A percentile compares a stretch with the other conserved stretches of the same genome.
Conservation (phyloP, 2,888 invertebrate species). For the Papilio demoleus region DNA sequence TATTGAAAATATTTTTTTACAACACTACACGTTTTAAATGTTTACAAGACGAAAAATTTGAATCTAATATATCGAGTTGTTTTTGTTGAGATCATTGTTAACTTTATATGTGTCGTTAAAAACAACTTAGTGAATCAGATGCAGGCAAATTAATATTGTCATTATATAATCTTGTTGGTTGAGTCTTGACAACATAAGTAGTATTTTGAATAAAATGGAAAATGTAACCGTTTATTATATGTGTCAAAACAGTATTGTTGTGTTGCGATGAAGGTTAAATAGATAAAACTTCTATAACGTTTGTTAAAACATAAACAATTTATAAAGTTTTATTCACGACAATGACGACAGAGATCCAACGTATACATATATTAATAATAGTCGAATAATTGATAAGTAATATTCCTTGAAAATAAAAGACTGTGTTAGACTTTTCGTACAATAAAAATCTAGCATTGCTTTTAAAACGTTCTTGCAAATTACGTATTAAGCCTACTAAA, state of each 20-base stretch:
- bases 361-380: too few relatives aligned
- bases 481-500: too few relatives aligned
- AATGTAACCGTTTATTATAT: conserved; percentile 4
- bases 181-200: not conserved
- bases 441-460: too few relatives aligned
- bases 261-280: conserved; percentile 1
- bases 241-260: conserved; percentile 2
- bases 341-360: too few relatives aligned
- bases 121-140: conserved; percentile 38
- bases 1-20: too few relatives aligned
- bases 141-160: conserved; percentile 23
- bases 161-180: not conserved
- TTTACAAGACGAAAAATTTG: not conserved
- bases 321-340: too few relatives aligned
- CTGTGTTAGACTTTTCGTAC: too few relatives aligned
- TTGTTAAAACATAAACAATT: conserved; percentile 5
- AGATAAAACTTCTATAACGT: conserved; percentile 9
- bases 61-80: not conserved
- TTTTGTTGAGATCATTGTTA: conserved; percentile 19
- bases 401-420: too few relatives aligned
- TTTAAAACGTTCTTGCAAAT: too few relatives aligned
- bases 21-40: conserved; percentile 1
- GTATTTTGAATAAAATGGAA: conserved; percentile 7
- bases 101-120: conserved; percentile 36
- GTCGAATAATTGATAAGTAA: too few relatives aligned